These are phyloP conservation scores for Ennomos erosarius DNA, from an alignment of 2,888 invertebrate species.

Conservation along the genomic window DNA sequence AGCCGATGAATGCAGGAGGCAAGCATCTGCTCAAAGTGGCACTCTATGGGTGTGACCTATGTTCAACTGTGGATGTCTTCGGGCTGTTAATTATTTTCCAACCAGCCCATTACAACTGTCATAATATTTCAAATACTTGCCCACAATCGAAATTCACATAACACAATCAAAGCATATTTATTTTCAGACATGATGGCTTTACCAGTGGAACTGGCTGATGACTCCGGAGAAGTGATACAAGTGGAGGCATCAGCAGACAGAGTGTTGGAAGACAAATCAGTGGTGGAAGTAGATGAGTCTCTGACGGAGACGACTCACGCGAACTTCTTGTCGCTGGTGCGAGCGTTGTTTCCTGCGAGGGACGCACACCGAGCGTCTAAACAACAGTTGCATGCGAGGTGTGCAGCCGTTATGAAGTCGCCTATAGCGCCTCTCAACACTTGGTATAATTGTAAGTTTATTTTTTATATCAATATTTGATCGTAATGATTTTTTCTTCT, in stretches of 20 bases:
- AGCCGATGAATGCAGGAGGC: too few species aligned
- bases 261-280: slow-evolving; percentile 38
- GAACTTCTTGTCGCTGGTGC: slow-evolving; percentile 94
- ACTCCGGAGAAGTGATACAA: slow-evolving; percentile 68
- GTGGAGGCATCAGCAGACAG: slow-evolving; percentile 57
- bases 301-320: slow-evolving; percentile 93
- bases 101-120: too few species aligned
- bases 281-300: slow-evolving; percentile 64
- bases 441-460: slow-evolving; percentile 88
- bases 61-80: too few species aligned
- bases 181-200: slow-evolving; percentile 90
- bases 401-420: slow-evolving; percentile 90
- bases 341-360: slow-evolving; percentile 94
- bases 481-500: too few species aligned
- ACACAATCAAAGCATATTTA: slow-evolving; percentile 6
- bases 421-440: slow-evolving; percentile 93
- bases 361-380: slow-evolving; percentile 93
- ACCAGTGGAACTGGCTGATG: slow-evolving; percentile 90
- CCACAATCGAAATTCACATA: not conserved
- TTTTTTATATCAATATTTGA: not conserved
- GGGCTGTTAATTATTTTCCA: too few species aligned
- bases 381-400: slow-evolving; percentile 89
- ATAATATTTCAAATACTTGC: not conserved
- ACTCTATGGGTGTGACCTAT: too few species aligned
- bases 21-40: too few species aligned